These are phyloP conservation scores for Bacillus rossius DNA, from an alignment of 1,140 invertebrate species.

Conservation along the genomic window DNA sequence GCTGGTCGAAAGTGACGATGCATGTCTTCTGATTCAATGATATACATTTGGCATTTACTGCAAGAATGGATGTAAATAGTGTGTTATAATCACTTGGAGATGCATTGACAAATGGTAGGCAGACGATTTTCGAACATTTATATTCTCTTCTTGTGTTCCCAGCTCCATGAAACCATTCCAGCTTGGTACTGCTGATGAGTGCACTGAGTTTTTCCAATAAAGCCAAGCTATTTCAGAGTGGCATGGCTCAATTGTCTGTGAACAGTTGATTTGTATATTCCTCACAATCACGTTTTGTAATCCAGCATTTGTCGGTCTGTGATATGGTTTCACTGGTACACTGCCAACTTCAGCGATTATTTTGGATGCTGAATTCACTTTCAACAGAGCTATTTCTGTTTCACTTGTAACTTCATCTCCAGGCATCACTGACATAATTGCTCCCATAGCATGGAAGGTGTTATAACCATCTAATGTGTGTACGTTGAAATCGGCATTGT, in stretches of 20 bases:
- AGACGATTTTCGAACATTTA: no score
- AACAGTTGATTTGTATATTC: no score
- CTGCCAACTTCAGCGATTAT: not conserved
- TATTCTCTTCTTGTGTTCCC: conserved; percentile 9
- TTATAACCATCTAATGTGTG: conserved; percentile 26
- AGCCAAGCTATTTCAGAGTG: no score
- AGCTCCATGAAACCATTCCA: conserved; percentile 29
- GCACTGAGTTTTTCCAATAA: conserved; percentile 19
- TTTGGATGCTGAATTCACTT: not conserved
- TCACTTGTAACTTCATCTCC: not conserved
- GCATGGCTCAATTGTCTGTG: no score
- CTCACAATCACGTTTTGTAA: no score
- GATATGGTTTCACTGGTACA: not conserved
- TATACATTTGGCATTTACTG: no score
- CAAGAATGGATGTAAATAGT: no score
- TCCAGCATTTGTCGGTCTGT: not conserved
- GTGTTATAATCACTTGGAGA: no score
- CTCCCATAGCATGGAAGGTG: conserved; percentile 32
- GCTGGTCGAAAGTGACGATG: no score
- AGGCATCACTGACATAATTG: conserved; percentile 20
- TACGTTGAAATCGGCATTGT: conserved; percentile 20
- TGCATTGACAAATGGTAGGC: no score
- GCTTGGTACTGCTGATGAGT: conserved; percentile 15
- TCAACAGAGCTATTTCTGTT: not conserved
- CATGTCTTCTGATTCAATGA: no score